Conservation (phyloP, 64 coral and sea anemone genomes). For the Actinia tenebrosa region DNA sequence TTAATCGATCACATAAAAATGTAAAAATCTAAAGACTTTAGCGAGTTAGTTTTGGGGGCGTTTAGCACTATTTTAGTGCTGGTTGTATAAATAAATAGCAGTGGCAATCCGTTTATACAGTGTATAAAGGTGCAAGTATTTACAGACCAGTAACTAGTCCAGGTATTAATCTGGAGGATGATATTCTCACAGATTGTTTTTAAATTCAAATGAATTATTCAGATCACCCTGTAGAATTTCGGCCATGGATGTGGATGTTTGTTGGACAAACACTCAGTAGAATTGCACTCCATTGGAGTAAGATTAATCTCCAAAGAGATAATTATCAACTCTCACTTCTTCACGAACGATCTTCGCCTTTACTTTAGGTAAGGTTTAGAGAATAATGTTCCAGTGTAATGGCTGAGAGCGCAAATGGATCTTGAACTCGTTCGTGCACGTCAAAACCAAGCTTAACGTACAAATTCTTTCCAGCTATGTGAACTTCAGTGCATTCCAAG, state of each 20-base stretch:
- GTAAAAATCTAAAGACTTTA: too few species aligned
- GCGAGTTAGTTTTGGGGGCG: too few species aligned
- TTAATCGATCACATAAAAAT: too few species aligned
- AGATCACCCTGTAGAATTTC: neutral
- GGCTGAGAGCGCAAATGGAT: constrained; percentile 41
- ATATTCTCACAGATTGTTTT: neutral
- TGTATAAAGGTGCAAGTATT: neutral
- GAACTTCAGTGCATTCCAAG: constrained; percentile 51
- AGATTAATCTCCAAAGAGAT: neutral
- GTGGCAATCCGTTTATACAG: too few species aligned
- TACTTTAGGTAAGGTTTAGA: constrained; percentile 27
- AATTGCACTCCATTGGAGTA: neutral
- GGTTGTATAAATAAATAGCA: too few species aligned
- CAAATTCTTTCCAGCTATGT: constrained; percentile 44
- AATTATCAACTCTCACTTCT: neutral
- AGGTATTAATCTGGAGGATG: neutral
- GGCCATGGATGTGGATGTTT: neutral
- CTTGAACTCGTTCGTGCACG: constrained; percentile 17
- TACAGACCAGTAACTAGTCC: too few species aligned
- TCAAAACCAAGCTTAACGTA: constrained; percentile 53
- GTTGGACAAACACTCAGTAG: neutral
- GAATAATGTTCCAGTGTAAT: constrained; percentile 58
- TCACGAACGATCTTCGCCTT: neutral
- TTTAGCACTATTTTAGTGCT: too few species aligned
- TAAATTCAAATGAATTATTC: neutral